phyloP scores from a whole-genome alignment of 2,113 vertebrate genomes.

The Entomyzon cyanotis region DNA sequence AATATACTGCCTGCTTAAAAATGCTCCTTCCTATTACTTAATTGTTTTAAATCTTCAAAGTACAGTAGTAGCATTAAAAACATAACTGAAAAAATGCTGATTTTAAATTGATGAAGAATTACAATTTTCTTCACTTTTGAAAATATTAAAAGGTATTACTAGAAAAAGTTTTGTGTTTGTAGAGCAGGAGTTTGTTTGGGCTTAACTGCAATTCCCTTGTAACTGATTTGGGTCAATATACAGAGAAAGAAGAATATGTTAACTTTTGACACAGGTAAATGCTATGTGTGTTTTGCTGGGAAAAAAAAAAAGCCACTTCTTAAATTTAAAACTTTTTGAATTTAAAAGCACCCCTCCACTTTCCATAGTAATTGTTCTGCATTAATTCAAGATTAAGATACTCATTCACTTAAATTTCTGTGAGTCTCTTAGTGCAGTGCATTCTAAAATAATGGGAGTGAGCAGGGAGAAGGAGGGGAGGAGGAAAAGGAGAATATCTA shows the following conservation, averaged over 20 bases:
- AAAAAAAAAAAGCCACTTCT: background rate
- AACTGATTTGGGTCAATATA: background rate
- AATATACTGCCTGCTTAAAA: background rate
- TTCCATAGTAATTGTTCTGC: background rate
- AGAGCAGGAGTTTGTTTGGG: background rate
- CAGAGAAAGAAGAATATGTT: background rate
- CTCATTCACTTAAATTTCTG: background rate
- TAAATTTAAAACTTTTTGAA: background rate
- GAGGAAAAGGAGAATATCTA: background rate
- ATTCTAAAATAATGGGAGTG: background rate
- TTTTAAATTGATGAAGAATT: background rate
- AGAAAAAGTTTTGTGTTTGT: background rate
- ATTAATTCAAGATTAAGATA: background rate
- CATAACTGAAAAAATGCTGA: background rate
- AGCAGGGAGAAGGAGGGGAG: accelerated
- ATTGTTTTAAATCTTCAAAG: background rate
- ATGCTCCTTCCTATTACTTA: background rate
- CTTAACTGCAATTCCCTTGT: background rate
- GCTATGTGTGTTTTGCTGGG: background rate
- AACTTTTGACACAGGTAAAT: background rate
- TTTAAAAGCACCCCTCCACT: background rate
- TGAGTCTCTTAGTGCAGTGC: background rate
- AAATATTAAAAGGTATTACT: background rate
- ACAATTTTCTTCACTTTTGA: background rate
- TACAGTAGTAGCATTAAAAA: background rate